A percentile compares a stretch with the other conserved stretches of the same genome.
These are phyloP conservation scores for Disparrhopalites patrizii DNA, from an alignment of 2,888 invertebrate genomes.

Conservation along the genomic window DNA sequence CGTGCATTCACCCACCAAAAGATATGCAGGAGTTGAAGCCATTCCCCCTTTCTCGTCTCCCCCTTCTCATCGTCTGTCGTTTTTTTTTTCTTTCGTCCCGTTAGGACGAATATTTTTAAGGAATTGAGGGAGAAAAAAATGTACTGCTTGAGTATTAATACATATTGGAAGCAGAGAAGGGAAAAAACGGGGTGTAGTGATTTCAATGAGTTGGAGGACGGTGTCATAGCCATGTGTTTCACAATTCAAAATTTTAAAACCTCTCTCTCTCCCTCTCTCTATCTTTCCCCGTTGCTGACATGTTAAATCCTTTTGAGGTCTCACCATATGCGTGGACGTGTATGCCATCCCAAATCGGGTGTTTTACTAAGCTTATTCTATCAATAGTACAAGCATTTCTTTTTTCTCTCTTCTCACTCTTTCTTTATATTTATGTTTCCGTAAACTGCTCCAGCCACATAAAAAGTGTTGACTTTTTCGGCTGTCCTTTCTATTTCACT, in stretches of 20 bases:
- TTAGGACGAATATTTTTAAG: too few species aligned
- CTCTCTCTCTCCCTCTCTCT: too few species aligned
- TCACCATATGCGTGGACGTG: constrained; percentile 20
- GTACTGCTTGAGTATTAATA: neutral
- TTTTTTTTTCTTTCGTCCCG: too few species aligned
- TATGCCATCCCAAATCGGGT: neutral
- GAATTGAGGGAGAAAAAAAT: neutral
- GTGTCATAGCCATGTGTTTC: constrained; percentile 25
- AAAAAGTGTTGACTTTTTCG: neutral
- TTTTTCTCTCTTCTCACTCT: neutral
- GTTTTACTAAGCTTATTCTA: neutral
- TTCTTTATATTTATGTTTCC: neutral
- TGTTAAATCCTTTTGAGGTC: constrained; percentile 21
- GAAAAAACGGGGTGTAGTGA: too few species aligned
- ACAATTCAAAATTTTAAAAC: constrained; percentile 23
- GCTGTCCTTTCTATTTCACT: neutral
- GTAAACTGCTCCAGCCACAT: too few species aligned
- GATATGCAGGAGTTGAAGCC: too few species aligned
- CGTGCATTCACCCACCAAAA: too few species aligned
- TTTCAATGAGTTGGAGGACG: constrained; percentile 14
- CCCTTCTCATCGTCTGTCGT: too few species aligned
- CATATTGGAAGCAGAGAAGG: neutral
- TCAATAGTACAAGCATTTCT: neutral
- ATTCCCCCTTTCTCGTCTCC: too few species aligned
- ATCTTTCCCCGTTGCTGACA: constrained; percentile 2